phyloP scores from a whole-genome alignment of 2,888 invertebrate species.

The Acronicta aceris region DNA sequence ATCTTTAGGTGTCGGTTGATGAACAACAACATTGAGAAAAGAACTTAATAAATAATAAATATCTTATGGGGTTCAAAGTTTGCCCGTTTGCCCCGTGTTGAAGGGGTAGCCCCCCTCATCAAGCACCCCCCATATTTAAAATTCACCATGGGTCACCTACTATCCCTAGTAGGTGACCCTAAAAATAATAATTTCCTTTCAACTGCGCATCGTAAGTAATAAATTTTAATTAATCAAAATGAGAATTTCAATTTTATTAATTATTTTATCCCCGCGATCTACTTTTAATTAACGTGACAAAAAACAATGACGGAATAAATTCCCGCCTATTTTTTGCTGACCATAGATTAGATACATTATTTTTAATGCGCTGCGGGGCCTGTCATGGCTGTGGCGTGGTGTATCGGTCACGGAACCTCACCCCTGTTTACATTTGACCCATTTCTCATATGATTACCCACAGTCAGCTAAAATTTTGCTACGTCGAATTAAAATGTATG shows the following conservation, averaged over 20 bases:
- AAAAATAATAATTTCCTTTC: slow-evolving; percentile 24
- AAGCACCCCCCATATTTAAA: too few relatives aligned
- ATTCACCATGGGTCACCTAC: too few relatives aligned
- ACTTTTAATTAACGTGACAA: slow-evolving; percentile 30
- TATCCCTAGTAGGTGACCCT: too few relatives aligned
- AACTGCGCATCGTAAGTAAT: slow-evolving; percentile 25
- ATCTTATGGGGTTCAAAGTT: too few relatives aligned
- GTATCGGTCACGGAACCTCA: slow-evolving; percentile 56
- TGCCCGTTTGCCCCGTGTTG: too few relatives aligned
- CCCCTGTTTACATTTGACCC: slow-evolving; percentile 70
- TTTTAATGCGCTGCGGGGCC: slow-evolving; percentile 54
- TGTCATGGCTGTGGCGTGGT: slow-evolving; percentile 52
- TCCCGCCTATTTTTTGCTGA: slow-evolving; percentile 42
- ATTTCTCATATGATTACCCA: slow-evolving; percentile 68
- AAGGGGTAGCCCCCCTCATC: too few relatives aligned
- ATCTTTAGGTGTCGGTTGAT: too few relatives aligned
- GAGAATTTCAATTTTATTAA: slow-evolving; percentile 45
- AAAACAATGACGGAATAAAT: slow-evolving; percentile 42
- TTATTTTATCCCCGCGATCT: slow-evolving; percentile 42
- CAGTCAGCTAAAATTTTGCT: slow-evolving; percentile 49
- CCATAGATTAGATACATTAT: slow-evolving; percentile 56
- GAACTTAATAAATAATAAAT: too few relatives aligned
- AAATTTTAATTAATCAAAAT: slow-evolving; percentile 34
- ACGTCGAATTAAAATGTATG: slow-evolving; percentile 21
- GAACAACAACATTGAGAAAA: too few relatives aligned